phyloP scores from a whole-genome alignment of 2,888 invertebrate genomes.

The Oxyteleia sp. region DNA sequence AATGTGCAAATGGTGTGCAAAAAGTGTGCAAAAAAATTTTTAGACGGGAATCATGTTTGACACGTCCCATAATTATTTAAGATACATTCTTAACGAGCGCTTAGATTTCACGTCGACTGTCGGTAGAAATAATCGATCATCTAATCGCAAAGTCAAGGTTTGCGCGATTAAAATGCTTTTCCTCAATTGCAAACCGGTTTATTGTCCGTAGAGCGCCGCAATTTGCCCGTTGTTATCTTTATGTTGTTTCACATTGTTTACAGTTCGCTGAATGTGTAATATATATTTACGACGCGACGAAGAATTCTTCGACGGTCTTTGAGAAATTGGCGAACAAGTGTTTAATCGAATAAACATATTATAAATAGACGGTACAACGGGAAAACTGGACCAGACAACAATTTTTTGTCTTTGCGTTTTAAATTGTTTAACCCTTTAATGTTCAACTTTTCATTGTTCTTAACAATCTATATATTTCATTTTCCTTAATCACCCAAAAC shows the following conservation, averaged over 20 bases:
- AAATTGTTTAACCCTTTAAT: no score
- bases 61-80: no score
- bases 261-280: slow-evolving; percentile 31
- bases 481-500: no score
- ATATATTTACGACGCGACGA: slow-evolving; percentile 30
- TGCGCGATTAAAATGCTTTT: slow-evolving; percentile 44
- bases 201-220: slow-evolving; percentile 2
- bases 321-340: slow-evolving; percentile 42
- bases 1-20: no score
- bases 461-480: no score
- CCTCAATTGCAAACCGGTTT: slow-evolving; percentile 39
- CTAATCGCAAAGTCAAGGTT: slow-evolving; percentile 60
- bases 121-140: slow-evolving; percentile 50
- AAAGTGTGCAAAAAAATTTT: no score
- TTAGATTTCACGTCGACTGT: no score
- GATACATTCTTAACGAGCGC: no score
- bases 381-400: no score
- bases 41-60: no score
- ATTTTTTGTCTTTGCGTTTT: no score
- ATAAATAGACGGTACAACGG: slow-evolving; percentile 19
- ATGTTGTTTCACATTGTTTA: slow-evolving; percentile 42
- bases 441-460: no score
- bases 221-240: slow-evolving; percentile 39
- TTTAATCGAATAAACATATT: slow-evolving; percentile 23
- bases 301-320: slow-evolving; percentile 11